phyloP scores from a whole-genome alignment of 2,888 invertebrate species.

The Monoplex corrugatus region DNA sequence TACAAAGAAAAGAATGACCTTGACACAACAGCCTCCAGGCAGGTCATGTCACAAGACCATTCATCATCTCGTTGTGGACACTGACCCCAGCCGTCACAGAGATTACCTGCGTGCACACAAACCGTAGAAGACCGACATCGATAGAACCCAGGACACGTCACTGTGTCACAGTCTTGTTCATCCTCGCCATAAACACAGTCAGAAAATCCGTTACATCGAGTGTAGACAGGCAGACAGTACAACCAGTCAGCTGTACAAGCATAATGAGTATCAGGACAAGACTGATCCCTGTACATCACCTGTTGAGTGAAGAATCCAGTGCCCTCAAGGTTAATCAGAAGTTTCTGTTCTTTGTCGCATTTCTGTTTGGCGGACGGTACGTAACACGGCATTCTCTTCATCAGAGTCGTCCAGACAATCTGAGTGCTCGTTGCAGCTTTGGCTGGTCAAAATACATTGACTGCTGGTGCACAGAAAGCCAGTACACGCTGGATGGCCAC shows the following conservation, averaged over 20 bases:
- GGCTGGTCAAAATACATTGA: not conserved
- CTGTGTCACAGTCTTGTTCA: not conserved
- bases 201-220: slow-evolving; percentile 33
- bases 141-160: slow-evolving; percentile 42
- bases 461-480: not conserved
- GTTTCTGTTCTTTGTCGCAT: too few species aligned
- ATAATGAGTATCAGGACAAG: slow-evolving; percentile 33
- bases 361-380: not conserved
- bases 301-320: not conserved
- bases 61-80: slow-evolving; percentile 53
- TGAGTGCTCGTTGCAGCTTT: not conserved
- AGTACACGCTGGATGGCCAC: not conserved
- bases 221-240: slow-evolving; percentile 42
- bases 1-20: slow-evolving; percentile 46
- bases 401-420: not conserved
- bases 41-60: slow-evolving; percentile 29
- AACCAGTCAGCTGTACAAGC: not conserved
- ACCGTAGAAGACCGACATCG: slow-evolving; percentile 44
- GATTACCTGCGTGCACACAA: slow-evolving; percentile 46
- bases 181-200: slow-evolving; percentile 30
- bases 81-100: slow-evolving; percentile 52
- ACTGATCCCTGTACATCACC: not conserved
- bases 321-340: not conserved
- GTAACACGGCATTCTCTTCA: not conserved
- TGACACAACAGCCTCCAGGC: slow-evolving; percentile 37